These are phyloP conservation scores for Hucho hucho DNA, from an alignment of 2,113 vertebrate species.

Conservation along the genomic window DNA sequence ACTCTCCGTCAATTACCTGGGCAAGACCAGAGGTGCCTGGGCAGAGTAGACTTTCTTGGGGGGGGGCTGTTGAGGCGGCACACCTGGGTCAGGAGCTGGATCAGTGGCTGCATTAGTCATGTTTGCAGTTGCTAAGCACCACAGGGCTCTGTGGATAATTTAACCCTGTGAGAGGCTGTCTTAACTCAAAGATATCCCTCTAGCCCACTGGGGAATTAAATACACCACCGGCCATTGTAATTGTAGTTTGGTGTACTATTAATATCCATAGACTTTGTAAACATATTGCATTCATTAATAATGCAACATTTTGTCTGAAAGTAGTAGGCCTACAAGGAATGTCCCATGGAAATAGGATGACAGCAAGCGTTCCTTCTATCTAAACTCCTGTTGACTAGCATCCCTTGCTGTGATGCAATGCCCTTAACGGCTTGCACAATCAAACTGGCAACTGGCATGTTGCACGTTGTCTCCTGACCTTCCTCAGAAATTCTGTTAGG, in stretches of 20 bases:
- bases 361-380: background rate
- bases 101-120: slow-evolving; percentile 41
- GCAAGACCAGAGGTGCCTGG: slow-evolving; percentile 27
- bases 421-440: background rate
- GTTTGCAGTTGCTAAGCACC: slow-evolving; percentile 49
- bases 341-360: too few relatives aligned
- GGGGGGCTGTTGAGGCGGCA: slow-evolving; percentile 18
- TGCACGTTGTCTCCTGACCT: slow-evolving; percentile 31
- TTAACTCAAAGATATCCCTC: too few relatives aligned
- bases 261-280: too few relatives aligned
- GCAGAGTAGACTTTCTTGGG: slow-evolving; percentile 4
- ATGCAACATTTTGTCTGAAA: too few relatives aligned
- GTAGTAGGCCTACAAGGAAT: too few relatives aligned
- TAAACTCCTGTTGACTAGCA: background rate
- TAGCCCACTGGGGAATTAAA: too few relatives aligned
- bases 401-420: background rate
- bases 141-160: slow-evolving; percentile 33
- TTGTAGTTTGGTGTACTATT: too few relatives aligned
- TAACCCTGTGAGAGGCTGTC: too few relatives aligned
- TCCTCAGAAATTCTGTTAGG: slow-evolving; percentile 56
- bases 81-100: slow-evolving; percentile 41
- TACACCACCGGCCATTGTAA: too few relatives aligned
- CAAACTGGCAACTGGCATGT: slow-evolving; percentile 49
- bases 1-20: slow-evolving; percentile 45
- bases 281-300: too few relatives aligned